phyloP scores from a whole-genome alignment of 2,797 vertebrate genomes.

The Podargus strigoides region DNA sequence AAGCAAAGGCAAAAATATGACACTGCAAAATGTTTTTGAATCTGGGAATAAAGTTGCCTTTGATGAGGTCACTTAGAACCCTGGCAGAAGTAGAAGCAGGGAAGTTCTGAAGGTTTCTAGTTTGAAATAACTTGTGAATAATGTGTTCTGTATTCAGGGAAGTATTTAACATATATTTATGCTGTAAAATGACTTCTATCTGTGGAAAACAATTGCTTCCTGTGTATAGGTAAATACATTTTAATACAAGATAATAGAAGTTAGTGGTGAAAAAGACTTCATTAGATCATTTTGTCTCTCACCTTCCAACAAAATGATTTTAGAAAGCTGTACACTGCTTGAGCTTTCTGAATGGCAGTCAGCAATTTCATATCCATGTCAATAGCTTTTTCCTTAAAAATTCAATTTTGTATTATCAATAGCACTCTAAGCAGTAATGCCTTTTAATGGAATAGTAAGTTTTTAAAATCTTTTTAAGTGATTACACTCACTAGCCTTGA shows the following conservation, averaged over 20 bases:
- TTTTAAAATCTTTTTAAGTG: not conserved
- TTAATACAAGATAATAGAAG: not conserved
- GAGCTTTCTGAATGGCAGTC: not conserved
- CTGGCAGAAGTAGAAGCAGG: not conserved
- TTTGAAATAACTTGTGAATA: not conserved
- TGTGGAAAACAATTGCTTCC: not conserved
- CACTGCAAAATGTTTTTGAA: not conserved
- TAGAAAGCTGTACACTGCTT: not conserved
- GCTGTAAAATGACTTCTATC: not conserved
- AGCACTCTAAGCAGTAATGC: not conserved
- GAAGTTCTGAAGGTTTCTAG: not conserved
- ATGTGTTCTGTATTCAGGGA: not conserved
- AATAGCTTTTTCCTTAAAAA: not conserved
- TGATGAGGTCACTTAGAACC: not conserved
- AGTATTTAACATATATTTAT: not conserved
- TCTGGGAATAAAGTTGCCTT: not conserved
- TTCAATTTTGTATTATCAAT: not conserved
- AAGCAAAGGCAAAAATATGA: not conserved
- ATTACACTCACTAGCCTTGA: not conserved
- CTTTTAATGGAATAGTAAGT: not conserved
- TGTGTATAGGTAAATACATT: not conserved
- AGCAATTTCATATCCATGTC: not conserved
- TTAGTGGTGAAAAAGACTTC: not conserved
- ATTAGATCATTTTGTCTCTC: not conserved
- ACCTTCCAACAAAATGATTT: not conserved